phyloP scores from a whole-genome alignment of 2,113 vertebrate genomes.

The Percina caprodes region DNA sequence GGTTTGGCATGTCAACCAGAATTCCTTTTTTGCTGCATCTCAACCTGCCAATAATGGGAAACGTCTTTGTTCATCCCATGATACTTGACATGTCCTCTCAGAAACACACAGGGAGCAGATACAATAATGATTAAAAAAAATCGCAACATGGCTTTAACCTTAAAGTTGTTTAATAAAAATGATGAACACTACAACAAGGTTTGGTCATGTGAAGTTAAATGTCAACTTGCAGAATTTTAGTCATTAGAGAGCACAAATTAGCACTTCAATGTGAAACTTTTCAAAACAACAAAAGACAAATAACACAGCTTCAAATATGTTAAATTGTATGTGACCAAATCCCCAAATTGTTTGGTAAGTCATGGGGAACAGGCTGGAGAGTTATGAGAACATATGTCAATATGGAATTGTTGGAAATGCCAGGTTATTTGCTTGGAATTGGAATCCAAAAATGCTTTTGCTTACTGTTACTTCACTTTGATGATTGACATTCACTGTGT shows the following conservation, averaged over 20 bases:
- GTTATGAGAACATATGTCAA: conserved; percentile 49
- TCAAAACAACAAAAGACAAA: conserved; percentile 40
- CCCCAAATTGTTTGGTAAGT: conserved; percentile 44
- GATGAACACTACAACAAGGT: conserved; percentile 12
- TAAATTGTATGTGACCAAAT: conserved; percentile 36
- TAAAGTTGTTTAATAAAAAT: conserved; percentile 20
- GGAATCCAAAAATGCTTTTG: not conserved
- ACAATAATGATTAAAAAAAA: conserved; percentile 28
- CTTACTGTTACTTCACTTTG: not conserved
- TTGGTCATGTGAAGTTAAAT: not conserved
- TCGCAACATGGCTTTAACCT: conserved; percentile 11
- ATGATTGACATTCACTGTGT: not conserved
- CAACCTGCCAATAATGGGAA: conserved; percentile 52
- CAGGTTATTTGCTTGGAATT: not conserved
- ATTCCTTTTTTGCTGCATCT: conserved; percentile 36
- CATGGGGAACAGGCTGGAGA: conserved; percentile 1
- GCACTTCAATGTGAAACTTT: conserved; percentile 27
- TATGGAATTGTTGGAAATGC: not conserved
- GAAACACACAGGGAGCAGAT: conserved; percentile 28
- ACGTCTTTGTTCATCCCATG: conserved; percentile 15
- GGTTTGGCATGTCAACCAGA: conserved; percentile 37
- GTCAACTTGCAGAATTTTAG: not conserved
- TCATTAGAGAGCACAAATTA: conserved; percentile 23
- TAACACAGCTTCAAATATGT: conserved; percentile 45
- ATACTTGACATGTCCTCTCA: conserved; percentile 9